Percentiles rank a stretch among this genome's conserved stretches.
phyloP scores from a whole-genome alignment of 2,888 invertebrate species.

The Thelaira solivaga region DNA sequence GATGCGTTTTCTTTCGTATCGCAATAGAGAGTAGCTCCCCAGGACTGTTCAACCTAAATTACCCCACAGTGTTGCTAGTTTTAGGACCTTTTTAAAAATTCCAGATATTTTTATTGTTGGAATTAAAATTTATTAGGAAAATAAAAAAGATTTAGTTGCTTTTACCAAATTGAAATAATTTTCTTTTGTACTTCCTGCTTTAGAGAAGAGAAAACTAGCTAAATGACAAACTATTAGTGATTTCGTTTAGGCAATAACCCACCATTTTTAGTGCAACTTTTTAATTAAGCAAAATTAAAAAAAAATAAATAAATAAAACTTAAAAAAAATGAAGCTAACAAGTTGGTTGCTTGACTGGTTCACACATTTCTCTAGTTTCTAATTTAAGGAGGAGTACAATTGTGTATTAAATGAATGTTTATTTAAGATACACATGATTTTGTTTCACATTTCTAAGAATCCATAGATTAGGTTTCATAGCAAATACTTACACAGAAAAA shows the following conservation, averaged over 20 bases:
- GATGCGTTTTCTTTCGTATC: too few species aligned
- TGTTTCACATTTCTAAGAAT: constrained; percentile 59
- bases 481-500: not conserved
- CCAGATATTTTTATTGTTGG: not conserved
- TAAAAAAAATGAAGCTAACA: not conserved
- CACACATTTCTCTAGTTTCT: constrained; percentile 58
- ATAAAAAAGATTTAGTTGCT: not conserved
- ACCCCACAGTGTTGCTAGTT: too few species aligned
- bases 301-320: constrained; percentile 16
- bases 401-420: constrained; percentile 32
- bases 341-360: constrained; percentile 15
- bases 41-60: too few species aligned
- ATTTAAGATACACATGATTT: constrained; percentile 50
- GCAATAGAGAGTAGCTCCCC: too few species aligned
- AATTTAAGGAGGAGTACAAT: constrained; percentile 40
- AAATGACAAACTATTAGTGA: constrained; percentile 38
- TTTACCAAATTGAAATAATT: not conserved
- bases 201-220: not conserved
- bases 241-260: constrained; percentile 2
- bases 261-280: constrained; percentile 12
- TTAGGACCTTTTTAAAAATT: not conserved
- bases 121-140: not conserved
- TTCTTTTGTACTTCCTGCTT: constrained; percentile 19
- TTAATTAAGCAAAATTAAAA: constrained; percentile 30
- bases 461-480: constrained; percentile 51